phyloP scores from a whole-genome alignment of 2,888 invertebrate genomes.

The Philonicus albiceps region DNA sequence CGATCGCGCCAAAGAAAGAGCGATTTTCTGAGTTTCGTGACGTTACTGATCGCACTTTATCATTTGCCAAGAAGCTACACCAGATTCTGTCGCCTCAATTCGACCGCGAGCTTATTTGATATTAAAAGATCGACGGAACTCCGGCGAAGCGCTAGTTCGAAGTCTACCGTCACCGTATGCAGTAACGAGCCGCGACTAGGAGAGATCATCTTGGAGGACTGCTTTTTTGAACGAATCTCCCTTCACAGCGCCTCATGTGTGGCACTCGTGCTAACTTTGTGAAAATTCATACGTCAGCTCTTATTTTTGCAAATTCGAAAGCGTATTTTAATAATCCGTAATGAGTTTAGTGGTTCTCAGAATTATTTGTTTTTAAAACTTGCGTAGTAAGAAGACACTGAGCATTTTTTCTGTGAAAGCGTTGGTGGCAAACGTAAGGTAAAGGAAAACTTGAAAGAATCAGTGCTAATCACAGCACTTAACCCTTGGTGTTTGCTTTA shows the following conservation, averaged over 20 bases:
- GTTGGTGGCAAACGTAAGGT: slow-evolving; percentile 4
- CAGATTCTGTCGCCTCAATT: neutral
- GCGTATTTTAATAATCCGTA: neutral
- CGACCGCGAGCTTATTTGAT: neutral
- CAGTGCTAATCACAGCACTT: slow-evolving; percentile 20
- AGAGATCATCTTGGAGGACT: neutral
- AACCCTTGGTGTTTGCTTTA: slow-evolving; percentile 20
- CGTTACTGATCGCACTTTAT: neutral
- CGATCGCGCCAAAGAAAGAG: neutral
- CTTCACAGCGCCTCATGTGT: neutral
- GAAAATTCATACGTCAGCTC: slow-evolving; percentile 20
- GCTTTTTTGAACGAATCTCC: neutral
- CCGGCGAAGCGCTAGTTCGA: slow-evolving; percentile 31
- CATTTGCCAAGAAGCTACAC: neutral
- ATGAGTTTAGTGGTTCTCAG: neutral
- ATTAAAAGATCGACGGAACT: slow-evolving; percentile 29
- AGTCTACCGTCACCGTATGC: neutral
- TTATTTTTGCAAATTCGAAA: slow-evolving; percentile 5
- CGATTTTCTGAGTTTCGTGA: neutral
- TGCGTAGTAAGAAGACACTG: neutral
- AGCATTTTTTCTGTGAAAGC: slow-evolving; percentile 20
- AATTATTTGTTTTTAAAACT: slow-evolving; percentile 10
- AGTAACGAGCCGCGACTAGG: neutral
- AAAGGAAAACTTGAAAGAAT: slow-evolving; percentile 15
- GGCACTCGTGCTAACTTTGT: neutral